Base-by-base conservation (phyloP, 2,797 vertebrate genomes). In the Megaceryle alcyon region DNA sequence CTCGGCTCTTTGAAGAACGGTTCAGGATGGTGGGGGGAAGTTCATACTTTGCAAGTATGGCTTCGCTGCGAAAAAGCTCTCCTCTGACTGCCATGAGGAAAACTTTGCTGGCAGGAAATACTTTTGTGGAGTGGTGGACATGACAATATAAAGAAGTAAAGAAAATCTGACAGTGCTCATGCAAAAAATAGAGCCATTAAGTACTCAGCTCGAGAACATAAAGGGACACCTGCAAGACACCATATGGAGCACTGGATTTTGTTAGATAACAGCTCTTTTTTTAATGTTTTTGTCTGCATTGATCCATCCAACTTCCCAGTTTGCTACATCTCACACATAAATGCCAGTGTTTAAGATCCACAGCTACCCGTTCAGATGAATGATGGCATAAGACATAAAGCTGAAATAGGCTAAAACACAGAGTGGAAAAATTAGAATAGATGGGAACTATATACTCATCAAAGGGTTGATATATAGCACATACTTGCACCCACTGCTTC, bases 161-260 rank as follows among this genome's bases (percentile, higher is more conserved):
- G 88, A 94, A 97, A 95, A 94, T 56, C 81, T 94, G 94, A 85
- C 77, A 86, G 29, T 54, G 35, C 69, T 92, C 79, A 39, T 75
- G 85, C 63, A 85, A 72, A 95, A 94, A 84, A 75, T 86, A n/a
- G 44, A 93, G 65, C 15, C 26, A 49, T 94, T 97, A 97, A 96
- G 66, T 83, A 41, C 61, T 88, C 70, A 17, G 82, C 78, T 83
- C 9, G 2, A 70, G 48, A 91, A 82, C 73, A 94, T 96, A 96
- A 97, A 97, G 81, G 68, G 86, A 86, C 95, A 95, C 89, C 96
- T 97, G 96, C 77, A 82, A 84, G 81, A 85, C 84, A 82, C 51
- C 92, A 93, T 82, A 82, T 94, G 95, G 93, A 94, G 86, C 64
- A 10, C 91, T 97, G 97, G 96, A 82, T 91, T 96, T 91, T 92